These are phyloP conservation scores for Mellilla xanthometata DNA, from an alignment of 2,888 invertebrate genomes.

Conservation along the genomic window DNA sequence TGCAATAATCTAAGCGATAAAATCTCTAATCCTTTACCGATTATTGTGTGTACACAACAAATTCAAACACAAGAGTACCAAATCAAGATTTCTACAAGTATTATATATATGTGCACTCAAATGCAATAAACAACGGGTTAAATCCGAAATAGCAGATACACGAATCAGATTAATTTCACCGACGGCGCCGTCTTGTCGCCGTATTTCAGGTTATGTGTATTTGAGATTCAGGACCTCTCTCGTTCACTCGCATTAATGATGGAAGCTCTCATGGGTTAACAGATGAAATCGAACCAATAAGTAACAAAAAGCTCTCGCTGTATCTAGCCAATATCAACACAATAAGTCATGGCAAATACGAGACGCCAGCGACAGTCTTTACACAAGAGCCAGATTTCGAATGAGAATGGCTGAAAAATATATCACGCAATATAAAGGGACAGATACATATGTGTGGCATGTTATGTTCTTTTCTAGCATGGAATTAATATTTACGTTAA, in stretches of 20 bases:
- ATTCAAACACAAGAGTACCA: constrained; percentile 33
- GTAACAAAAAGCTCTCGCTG: constrained; percentile 31
- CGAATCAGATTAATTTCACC: constrained; percentile 58
- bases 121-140: constrained; percentile 50
- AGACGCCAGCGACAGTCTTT: constrained; percentile 25
- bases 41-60: constrained; percentile 32
- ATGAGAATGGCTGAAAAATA: constrained; percentile 46
- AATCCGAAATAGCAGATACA: constrained; percentile 54
- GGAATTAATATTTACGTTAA: no score
- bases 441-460: no score
- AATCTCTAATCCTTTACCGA: constrained; percentile 30
- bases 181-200: constrained; percentile 61
- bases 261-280: constrained; percentile 32
- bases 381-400: constrained; percentile 33
- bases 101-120: constrained; percentile 42
- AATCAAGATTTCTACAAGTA: constrained; percentile 24
- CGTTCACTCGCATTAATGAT: constrained; percentile 43
- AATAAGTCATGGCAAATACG: constrained; percentile 39
- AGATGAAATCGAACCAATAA: constrained; percentile 33
- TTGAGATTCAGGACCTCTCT: constrained; percentile 66
- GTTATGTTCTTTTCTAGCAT: no score
- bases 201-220: constrained; percentile 62
- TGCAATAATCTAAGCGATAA: constrained; percentile 24
- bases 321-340: constrained; percentile 43
- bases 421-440: constrained; percentile 36